Percentiles rank a stretch among this genome's conserved stretches.
Evolutionary conservation across 2,888 invertebrate species (phyloP).

Genomic region (Agrilus biguttatus): DNA sequence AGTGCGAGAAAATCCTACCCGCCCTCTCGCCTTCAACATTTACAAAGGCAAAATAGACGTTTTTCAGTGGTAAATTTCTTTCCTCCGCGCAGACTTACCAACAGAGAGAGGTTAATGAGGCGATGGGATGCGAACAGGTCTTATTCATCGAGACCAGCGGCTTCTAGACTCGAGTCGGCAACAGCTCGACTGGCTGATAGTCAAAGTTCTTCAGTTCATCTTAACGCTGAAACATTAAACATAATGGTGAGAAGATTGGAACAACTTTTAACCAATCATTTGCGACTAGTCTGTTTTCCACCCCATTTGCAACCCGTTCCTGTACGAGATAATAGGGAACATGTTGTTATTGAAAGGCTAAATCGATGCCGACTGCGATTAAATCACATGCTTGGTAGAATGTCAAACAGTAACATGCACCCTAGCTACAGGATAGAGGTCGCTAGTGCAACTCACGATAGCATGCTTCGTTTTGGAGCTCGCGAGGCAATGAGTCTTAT

Average conservation of each 20-base stretch:
- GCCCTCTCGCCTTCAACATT: constrained; percentile 18
- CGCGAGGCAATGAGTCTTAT: constrained; percentile 32
- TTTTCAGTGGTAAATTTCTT: constrained; percentile 17
- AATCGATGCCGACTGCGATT: constrained; percentile 23
- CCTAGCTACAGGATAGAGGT: constrained; percentile 4
- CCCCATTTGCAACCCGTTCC: not conserved
- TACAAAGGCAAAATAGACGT: constrained; percentile 20
- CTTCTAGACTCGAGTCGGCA: constrained; percentile 1
- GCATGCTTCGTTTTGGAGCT: constrained; percentile 21
- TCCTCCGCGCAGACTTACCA: constrained; percentile 16
- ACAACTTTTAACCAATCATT: constrained; percentile 14
- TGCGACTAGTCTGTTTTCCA: constrained; percentile 9
- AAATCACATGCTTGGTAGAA: constrained; percentile 19
- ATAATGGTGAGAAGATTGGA: constrained; percentile 14
- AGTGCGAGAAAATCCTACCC: constrained; percentile 22
- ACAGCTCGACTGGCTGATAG: not conserved
- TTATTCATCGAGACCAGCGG: constrained; percentile 7
- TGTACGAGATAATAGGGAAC: constrained; percentile 20
- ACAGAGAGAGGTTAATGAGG: constrained; percentile 12
- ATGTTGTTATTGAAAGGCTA: constrained; percentile 21
- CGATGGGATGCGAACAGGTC: constrained; percentile 13
- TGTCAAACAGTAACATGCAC: constrained; percentile 1
- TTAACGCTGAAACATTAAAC: constrained; percentile 11
- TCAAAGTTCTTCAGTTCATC: constrained; percentile 4
- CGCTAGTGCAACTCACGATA: constrained; percentile 22